Base-by-base conservation (phyloP, 2,888 invertebrate genomes). In the Podabrus alpinus region DNA sequence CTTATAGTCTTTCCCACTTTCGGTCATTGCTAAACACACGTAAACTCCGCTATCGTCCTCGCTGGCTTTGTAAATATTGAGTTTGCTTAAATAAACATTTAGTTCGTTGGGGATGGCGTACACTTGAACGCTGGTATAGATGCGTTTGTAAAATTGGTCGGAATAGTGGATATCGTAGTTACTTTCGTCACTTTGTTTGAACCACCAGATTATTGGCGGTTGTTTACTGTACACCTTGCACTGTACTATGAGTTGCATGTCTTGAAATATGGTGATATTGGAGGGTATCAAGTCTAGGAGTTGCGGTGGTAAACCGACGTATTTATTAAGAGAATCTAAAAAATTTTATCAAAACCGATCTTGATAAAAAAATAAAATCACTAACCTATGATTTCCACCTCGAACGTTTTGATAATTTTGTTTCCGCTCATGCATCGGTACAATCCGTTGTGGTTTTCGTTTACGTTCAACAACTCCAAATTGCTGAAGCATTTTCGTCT, bases 201-300 rank as follows among this genome's bases (percentile, higher is more conserved):
- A 84, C 87, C 87, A 87, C 73, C 83, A 82, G 59, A 87, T 85
- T 66, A 81, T 81, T 0, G 85, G 85, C 0, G 83, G 84, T 15
- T 82, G 82, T 61, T 82, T 81, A 74, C 86, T 86, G 25, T 82
- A 83, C n/a, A 85, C 83, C 73, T 84, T 86, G 77, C 87, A 87
- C 24, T 85, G 85, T 16, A 87, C 84, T 15, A 85, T 85, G 17
- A 86, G 80, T 77, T 85, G 84, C 69, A 82, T 80, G 71, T 85
- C 85, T 29, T 82, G 78, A 13, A 81, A 76, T 60, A 83, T 80
- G 7, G 85, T 85, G 15, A 82, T 77, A 71, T 85, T 84, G 9
- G 83, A 81, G 13, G 84, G 85, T 64, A 81, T 81, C 45, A 86
- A 74, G 1, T 84, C 83, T 9, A 82, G 75, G 9, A 86, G 82